Percentiles rank a stretch among this genome's conserved stretches.
phyloP scores from a whole-genome alignment of 2,797 vertebrate genomes.

The Tamandua tetradactyla region DNA sequence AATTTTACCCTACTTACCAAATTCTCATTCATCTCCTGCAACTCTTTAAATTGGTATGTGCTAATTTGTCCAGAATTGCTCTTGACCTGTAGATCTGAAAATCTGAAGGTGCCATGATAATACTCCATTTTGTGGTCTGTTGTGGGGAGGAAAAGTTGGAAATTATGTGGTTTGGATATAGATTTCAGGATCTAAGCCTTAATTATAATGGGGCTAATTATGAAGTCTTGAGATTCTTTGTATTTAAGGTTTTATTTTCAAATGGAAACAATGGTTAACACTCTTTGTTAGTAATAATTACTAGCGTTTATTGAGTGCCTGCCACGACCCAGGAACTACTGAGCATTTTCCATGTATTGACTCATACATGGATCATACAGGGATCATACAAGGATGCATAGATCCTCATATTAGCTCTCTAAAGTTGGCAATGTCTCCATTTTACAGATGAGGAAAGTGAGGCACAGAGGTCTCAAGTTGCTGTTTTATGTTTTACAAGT shows the following conservation, averaged over 20 bases:
- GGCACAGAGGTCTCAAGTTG: background rate
- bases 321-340: background rate
- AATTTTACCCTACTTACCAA: slow-evolving; percentile 72
- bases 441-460: background rate
- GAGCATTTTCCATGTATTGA: background rate
- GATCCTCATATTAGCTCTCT: background rate
- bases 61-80: background rate
- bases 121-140: slow-evolving; percentile 64
- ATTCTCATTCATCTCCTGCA: slow-evolving; percentile 55
- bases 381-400: no score
- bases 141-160: slow-evolving; percentile 33
- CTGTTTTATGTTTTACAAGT: background rate
- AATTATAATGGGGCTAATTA: background rate
- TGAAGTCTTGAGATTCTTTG: background rate
- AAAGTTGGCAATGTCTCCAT: background rate
- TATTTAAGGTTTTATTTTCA: slow-evolving; percentile 26
- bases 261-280: background rate
- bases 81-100: slow-evolving; percentile 27
- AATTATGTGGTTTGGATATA: background rate
- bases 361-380: no score
- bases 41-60: slow-evolving; percentile 51
- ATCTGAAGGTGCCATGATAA: slow-evolving; percentile 67
- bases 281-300: background rate
- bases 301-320: background rate
- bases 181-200: background rate